phyloP scores from a whole-genome alignment of 2,888 invertebrate species.

The Melanargia galathea region DNA sequence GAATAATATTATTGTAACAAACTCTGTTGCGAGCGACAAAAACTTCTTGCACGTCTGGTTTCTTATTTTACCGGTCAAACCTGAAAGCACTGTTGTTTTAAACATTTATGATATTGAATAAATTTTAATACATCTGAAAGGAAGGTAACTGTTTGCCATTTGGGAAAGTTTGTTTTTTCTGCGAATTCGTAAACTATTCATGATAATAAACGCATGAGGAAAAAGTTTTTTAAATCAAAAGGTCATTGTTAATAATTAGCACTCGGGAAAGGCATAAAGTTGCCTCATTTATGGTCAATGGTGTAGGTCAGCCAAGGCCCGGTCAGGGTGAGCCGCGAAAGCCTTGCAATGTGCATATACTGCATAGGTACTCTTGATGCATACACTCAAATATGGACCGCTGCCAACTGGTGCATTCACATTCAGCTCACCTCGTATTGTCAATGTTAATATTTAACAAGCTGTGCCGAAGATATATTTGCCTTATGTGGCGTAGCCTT shows the following conservation, averaged over 20 bases:
- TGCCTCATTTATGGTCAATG: constrained; percentile 35
- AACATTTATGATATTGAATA: no score
- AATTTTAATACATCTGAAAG: background rate
- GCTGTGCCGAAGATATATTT: background rate
- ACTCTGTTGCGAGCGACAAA: no score
- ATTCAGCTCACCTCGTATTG: constrained; percentile 16
- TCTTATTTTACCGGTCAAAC: no score
- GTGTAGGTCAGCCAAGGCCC: constrained; percentile 35
- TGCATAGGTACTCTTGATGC: constrained; percentile 41
- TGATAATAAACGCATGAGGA: constrained; percentile 31
- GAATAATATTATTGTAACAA: no score
- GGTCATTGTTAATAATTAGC: constrained; percentile 33
- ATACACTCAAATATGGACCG: constrained; percentile 41
- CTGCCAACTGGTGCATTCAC: constrained; percentile 38
- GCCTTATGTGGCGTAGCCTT: no score
- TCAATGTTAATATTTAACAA: constrained; percentile 14
- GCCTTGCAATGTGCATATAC: constrained; percentile 40
- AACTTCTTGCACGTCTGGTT: no score
- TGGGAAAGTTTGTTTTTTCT: background rate
- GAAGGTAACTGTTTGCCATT: background rate
- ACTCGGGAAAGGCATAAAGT: constrained; percentile 38
- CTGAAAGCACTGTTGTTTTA: no score
- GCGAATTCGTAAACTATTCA: background rate
- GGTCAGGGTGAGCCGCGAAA: constrained; percentile 56
- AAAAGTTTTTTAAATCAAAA: constrained; percentile 26